Conservation (phyloP, 2,113 vertebrate genomes). For the Bubo bubo region DNA sequence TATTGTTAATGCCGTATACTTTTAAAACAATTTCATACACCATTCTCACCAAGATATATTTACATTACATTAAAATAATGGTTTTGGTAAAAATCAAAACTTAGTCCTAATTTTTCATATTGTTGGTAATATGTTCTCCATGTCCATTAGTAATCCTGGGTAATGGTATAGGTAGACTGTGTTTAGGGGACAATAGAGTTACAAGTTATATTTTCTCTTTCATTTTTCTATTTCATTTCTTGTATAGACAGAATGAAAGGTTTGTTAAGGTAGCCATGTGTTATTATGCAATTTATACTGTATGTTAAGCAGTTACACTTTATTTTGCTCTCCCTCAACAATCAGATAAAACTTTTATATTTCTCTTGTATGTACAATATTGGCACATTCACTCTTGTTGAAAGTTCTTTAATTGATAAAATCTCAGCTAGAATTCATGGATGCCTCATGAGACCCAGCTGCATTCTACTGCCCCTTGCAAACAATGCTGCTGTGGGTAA, state of each 20-base stretch:
- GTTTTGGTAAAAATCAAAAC: neutral
- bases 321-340: neutral
- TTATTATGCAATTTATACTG: neutral
- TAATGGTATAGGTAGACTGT: neutral
- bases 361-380: neutral
- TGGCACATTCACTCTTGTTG: neutral
- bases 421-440: neutral
- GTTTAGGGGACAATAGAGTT: neutral
- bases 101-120: neutral
- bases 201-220: neutral
- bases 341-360: neutral
- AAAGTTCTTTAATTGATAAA: neutral
- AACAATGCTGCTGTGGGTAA: neutral
- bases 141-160: rapidly evolving
- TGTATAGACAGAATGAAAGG: neutral
- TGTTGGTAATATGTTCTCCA: neutral
- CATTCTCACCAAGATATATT: neutral
- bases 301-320: neutral
- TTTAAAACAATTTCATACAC: neutral
- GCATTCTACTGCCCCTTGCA: neutral
- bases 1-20: neutral
- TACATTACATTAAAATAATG: neutral
- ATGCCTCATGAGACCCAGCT: neutral
- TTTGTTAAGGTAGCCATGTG: neutral
- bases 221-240: neutral